A percentile compares a stretch with the other conserved stretches of the same genome.
These are phyloP conservation scores for Chironomus riparius DNA, from an alignment of 2,888 invertebrate genomes.

Conservation along the genomic window DNA sequence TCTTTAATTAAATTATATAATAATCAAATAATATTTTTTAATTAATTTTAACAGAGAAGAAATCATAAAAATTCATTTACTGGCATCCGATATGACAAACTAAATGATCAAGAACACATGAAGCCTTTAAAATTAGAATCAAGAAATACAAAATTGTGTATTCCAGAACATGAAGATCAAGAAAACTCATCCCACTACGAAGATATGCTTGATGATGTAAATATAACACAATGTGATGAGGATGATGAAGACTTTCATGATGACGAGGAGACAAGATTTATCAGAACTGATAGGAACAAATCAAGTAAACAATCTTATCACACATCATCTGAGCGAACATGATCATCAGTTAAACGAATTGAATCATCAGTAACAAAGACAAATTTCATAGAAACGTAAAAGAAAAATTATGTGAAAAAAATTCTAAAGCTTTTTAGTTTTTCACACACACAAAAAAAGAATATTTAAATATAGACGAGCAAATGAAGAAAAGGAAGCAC, in stretches of 20 bases:
- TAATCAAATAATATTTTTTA: too few species aligned
- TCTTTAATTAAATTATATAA: too few species aligned
- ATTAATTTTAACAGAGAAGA: not conserved
- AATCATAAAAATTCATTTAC: constrained; percentile 1
- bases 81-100: constrained; percentile 19
- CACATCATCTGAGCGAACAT: constrained; percentile 25
- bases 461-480: too few species aligned
- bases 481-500: too few species aligned
- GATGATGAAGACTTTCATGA: not conserved
- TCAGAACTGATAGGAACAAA: not conserved
- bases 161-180: not conserved
- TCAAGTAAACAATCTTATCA: not conserved
- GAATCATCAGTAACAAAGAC: too few species aligned
- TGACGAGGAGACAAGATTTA: constrained; percentile 17
- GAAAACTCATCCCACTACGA: not conserved
- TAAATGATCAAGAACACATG: not conserved
- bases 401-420: too few species aligned
- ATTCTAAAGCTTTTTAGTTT: too few species aligned
- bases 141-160: not conserved
- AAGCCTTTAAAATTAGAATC: not conserved
- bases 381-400: too few species aligned
- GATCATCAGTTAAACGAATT: constrained; percentile 8
- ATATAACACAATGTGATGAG: not conserved
- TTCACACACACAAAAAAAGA: too few species aligned
- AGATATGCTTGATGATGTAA: not conserved